phyloP scores from a whole-genome alignment of 2,888 invertebrate genomes.

The Eutolmus rufibarbis region DNA sequence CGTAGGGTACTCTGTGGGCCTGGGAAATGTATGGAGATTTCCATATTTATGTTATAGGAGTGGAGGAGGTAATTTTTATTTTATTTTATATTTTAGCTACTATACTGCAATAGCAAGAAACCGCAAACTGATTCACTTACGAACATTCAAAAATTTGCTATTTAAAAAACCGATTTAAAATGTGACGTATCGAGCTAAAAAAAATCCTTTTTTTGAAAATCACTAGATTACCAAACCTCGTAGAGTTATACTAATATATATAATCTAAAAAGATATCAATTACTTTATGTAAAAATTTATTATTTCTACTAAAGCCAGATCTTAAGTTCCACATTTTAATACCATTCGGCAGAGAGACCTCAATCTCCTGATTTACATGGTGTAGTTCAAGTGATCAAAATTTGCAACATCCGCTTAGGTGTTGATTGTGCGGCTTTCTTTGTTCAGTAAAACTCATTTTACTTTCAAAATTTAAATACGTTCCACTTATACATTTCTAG shows the following conservation, averaged over 20 bases:
- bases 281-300: too few species aligned
- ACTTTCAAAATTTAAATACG: constrained; percentile 1
- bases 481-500: constrained; percentile 64
- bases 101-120: too few species aligned
- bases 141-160: too few species aligned
- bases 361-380: neutral
- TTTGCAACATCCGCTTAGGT: constrained; percentile 56
- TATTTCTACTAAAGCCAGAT: too few species aligned
- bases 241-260: too few species aligned
- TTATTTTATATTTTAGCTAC: neutral
- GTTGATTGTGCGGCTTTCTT: constrained; percentile 46
- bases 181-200: too few species aligned
- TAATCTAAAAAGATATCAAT: too few species aligned
- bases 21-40: constrained; percentile 91
- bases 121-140: too few species aligned
- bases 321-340: neutral
- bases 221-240: too few species aligned
- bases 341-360: neutral
- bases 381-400: constrained; percentile 62
- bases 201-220: too few species aligned
- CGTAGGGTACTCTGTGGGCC: constrained; percentile 87
- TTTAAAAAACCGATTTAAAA: too few species aligned
- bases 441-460: constrained; percentile 10
- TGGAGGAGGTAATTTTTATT: constrained; percentile 76
- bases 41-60: constrained; percentile 92